Percentiles rank a stretch among this genome's conserved stretches.
These are phyloP conservation scores for Grus americana DNA, from an alignment of 2,113 vertebrate species.

Conservation along the genomic window DNA sequence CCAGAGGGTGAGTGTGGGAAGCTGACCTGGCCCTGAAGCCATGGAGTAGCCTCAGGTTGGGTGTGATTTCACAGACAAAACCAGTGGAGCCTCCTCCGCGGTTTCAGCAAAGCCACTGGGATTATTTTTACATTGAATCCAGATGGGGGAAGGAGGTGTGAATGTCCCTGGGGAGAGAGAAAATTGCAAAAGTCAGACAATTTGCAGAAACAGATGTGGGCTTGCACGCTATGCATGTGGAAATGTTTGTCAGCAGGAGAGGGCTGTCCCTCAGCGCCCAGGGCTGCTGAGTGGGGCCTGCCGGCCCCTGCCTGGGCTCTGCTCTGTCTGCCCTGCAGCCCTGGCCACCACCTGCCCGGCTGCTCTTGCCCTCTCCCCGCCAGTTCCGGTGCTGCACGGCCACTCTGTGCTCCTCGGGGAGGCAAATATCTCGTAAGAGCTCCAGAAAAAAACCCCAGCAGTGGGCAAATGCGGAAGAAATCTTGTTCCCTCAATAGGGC, in stretches of 20 bases:
- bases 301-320: too few species aligned
- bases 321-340: too few species aligned
- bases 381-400: fast-evolving
- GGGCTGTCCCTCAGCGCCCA: background rate
- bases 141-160: background rate
- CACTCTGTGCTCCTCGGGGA: fast-evolving
- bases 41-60: fast-evolving
- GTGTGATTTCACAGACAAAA: background rate
- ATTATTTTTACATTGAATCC: background rate
- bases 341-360: fast-evolving
- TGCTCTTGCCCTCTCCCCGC: background rate
- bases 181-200: background rate
- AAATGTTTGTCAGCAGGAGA: fast-evolving
- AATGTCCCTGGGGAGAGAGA: background rate
- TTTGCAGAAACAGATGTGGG: background rate
- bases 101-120: background rate
- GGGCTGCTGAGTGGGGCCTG: background rate
- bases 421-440: background rate
- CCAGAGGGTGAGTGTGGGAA: background rate
- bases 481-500: background rate
- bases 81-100: fast-evolving
- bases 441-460: background rate
- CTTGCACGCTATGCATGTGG: background rate
- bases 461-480: background rate
- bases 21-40: background rate